Base-by-base conservation (phyloP, 2,113 vertebrate genomes). In the Oncorhynchus keta region DNA sequence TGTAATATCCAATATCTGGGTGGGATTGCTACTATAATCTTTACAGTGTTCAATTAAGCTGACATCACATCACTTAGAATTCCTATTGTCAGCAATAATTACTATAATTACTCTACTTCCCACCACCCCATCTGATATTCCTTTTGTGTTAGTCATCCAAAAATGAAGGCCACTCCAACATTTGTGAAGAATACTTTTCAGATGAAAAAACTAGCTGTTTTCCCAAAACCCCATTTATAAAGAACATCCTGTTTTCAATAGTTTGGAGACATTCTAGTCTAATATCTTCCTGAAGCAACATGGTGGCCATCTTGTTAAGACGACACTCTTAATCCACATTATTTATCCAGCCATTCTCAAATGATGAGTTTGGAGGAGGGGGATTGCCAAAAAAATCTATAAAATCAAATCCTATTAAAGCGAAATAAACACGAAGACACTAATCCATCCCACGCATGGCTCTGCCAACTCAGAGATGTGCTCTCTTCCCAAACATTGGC, bases 371-470 rank as follows among this genome's bases (percentile, higher is more conserved):
- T 14, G 75, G 83, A 85, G 85, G 88, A 84, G 85, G 87, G 84
- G 81, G 84, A 86, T 88, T 87, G 83, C 88, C 88, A 83, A 89
- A 45, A 90, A 90, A 90, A 93, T 89, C 89, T 89, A 84, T 89
- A 88, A 90, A 91, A 93, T 92, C 88, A 87, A 93, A 93, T 93
- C 92, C 93, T 91, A 89, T 93, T 92, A 92, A 90, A 87, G 80
- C 75, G 79, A 81, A 87, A 85, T 88, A 91, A 93, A 90, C 87
- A 91, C 86, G 87, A 89, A 88, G 89, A 89, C 88, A 86, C 79
- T 89, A 85, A 92, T 89, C 89, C 89, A 78, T 86, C 88, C 90
- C 81, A 88, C 85, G 70, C 77, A 7, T 55, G 78, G 71, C 80
- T 84, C 81, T 81, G 86, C 88, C 85, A 89, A 80, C 85, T 81